Evolutionary conservation across 2,888 invertebrate species (phyloP), one percentile per base, ranked within the genome.

Genomic region (Hoplodrina ambigua): DNA sequence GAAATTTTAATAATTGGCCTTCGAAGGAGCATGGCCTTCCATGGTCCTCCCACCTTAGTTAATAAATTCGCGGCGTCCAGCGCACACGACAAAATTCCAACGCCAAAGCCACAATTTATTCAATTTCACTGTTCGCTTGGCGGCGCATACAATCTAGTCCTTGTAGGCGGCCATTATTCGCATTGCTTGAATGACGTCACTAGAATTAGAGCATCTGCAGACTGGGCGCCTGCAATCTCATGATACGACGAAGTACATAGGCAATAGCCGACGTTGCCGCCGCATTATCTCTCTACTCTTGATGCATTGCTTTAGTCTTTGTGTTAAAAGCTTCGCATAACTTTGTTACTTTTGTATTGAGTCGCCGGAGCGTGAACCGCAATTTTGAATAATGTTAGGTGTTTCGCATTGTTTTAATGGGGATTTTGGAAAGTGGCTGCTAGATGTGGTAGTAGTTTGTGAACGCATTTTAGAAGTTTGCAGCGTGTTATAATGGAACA

Each of bases 201-300:
- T 67, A 70, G 84, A 88, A 86, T 88, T 85, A 82, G 88, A 86
- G 79, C 88, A 86, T 84, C 80, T 75, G 78, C 65, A 74, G 69
- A 77, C 81, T 75, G 76, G 76, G 61, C 78, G 76, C 82, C 87
- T 89, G 89, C 87, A 89, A 89, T 89, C 86, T 86, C 78, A 79
- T 83, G 90, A 90, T 90, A 89, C 83, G 86, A 82, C 78, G 72
- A 67, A 62, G 62, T 82, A 83, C 80, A 69, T 69, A 61, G 63
- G 13, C 53, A 25, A 70, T 62, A 68, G 65, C 72, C 62, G 69
- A 78, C 83, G 83, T 81, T 17, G 33, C 13, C 44, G 8, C 20
- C 17, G 55, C 37, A 85, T 85, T 88, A 88, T 88, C 88, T 86
- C 54, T 58, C 65, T 63, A 59, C 74, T 76, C 79, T 82, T 85